These are phyloP conservation scores for Gandaritis pyraliata DNA, from an alignment of 2,888 invertebrate genomes.

Conservation along the genomic window DNA sequence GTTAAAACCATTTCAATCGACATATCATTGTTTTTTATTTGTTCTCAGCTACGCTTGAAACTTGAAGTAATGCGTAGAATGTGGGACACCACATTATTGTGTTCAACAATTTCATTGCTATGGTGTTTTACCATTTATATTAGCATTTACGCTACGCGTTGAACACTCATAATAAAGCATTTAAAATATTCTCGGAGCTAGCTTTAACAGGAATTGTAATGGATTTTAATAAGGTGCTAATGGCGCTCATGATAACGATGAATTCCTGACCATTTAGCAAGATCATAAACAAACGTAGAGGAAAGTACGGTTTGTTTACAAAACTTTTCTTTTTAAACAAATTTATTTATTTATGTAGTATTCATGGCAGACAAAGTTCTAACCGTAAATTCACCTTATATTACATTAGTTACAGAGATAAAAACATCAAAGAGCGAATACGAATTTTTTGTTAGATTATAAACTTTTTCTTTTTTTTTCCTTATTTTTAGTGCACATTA, in stretches of 20 bases:
- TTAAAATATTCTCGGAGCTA: background rate
- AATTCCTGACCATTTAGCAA: conserved; percentile 46
- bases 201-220: conserved; percentile 46
- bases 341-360: background rate
- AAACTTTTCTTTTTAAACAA: conserved; percentile 2
- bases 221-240: conserved; percentile 58
- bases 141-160: background rate
- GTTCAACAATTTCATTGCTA: background rate
- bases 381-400: too few species aligned
- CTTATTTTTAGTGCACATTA: too few species aligned
- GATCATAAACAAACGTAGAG: conserved; percentile 10
- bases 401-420: too few species aligned
- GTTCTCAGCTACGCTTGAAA: too few species aligned
- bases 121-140: background rate
- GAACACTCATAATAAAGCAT: conserved; percentile 1
- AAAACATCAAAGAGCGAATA: too few species aligned
- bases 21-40: too few species aligned
- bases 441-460: too few species aligned
- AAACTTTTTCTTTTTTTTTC: too few species aligned
- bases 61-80: too few species aligned
- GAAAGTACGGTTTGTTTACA: conserved; percentile 6
- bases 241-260: conserved; percentile 51
- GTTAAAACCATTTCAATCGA: too few species aligned
- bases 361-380: too few species aligned
- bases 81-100: background rate